Conservation (phyloP, 1,140 invertebrate genomes). For the Chlorops oryzae region DNA sequence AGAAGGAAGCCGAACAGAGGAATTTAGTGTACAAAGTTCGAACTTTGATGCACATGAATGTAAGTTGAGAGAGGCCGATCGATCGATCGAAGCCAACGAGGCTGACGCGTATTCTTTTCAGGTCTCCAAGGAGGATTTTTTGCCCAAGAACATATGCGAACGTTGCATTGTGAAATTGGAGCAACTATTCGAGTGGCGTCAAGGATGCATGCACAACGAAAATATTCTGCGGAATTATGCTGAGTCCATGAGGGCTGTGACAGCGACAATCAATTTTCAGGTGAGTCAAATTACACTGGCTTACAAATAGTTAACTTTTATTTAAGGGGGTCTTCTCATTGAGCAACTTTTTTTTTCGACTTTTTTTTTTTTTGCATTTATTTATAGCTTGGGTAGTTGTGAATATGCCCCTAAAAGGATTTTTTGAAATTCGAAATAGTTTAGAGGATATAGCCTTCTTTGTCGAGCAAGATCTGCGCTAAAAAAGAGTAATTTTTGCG, state of each 20-base stretch:
- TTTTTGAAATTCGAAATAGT: too few relatives aligned
- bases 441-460: too few relatives aligned
- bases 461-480: too few relatives aligned
- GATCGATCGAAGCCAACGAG: background rate
- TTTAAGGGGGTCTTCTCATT: too few relatives aligned
- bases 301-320: too few relatives aligned
- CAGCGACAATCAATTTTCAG: conserved; percentile 59
- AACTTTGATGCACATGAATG: conserved; percentile 56
- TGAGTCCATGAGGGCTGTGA: conserved; percentile 59
- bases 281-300: too few relatives aligned
- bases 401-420: too few relatives aligned
- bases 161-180: conserved; percentile 58
- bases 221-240: conserved; percentile 61
- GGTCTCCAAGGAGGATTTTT: conserved; percentile 64
- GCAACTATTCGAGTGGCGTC: conserved; percentile 62
- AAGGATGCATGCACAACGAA: conserved; percentile 58
- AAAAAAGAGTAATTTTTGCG: too few relatives aligned
- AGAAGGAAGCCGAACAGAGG: conserved; percentile 62
- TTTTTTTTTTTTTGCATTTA: too few relatives aligned
- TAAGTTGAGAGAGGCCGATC: conserved; percentile 14
- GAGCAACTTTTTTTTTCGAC: too few relatives aligned
- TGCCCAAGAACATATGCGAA: conserved; percentile 66
- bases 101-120: conserved; percentile 28
- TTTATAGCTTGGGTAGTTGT: too few relatives aligned
- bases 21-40: conserved; percentile 63